A percentile compares a stretch with the other conserved stretches of the same genome.
These are phyloP conservation scores for Prenolepis imparis DNA, from an alignment of 2,888 invertebrate species.

Conservation along the genomic window DNA sequence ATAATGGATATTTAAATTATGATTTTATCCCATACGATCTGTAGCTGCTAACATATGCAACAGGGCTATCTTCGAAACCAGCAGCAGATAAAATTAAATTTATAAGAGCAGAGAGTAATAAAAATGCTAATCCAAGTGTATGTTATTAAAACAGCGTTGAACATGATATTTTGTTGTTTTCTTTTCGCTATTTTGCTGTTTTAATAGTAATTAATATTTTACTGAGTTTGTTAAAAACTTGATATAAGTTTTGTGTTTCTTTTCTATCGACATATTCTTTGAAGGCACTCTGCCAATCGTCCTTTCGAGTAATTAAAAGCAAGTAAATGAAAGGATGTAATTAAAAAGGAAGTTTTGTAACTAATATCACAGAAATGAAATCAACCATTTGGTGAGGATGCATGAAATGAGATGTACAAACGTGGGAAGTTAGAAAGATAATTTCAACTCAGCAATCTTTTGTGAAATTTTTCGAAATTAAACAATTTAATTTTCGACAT, in stretches of 20 bases:
- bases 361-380: constrained; percentile 17
- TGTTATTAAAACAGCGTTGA: background rate
- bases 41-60: background rate
- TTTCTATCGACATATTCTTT: background rate
- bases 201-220: constrained; percentile 10
- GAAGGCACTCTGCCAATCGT: background rate
- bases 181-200: background rate
- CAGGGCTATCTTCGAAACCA: constrained; percentile 34
- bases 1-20: too few relatives aligned
- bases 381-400: background rate
- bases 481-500: constrained; percentile 2
- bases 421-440: constrained; percentile 15
- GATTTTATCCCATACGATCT: too few relatives aligned
- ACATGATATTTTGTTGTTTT: background rate
- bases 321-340: constrained; percentile 10
- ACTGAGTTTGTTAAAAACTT: background rate
- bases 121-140: constrained; percentile 38
- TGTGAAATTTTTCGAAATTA: constrained; percentile 2
- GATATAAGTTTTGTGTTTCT: background rate
- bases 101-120: constrained; percentile 24
- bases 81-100: constrained; percentile 60
- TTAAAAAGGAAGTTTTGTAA: constrained; percentile 13
- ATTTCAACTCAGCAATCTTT: constrained; percentile 6
- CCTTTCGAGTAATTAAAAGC: constrained; percentile 28
- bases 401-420: constrained; percentile 20